Conservation (phyloP, 2,888 invertebrate species). For the Pseudococcus longispinus region DNA sequence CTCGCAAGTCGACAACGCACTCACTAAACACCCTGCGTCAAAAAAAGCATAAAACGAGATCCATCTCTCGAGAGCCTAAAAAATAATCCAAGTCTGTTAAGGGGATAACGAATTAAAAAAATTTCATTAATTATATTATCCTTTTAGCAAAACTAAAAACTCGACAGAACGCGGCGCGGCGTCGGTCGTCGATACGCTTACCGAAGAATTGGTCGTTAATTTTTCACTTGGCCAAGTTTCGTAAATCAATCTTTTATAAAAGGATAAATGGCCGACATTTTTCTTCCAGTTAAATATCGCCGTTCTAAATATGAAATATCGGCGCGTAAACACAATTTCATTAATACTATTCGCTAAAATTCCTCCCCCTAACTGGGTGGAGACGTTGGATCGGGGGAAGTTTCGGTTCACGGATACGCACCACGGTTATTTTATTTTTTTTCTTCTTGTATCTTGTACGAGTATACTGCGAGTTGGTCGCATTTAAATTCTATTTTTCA, state of each 20-base stretch:
- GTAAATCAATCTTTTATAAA: conserved; percentile 24
- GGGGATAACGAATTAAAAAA: conserved; percentile 11
- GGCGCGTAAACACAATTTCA: conserved; percentile 28
- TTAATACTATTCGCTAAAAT: conserved; percentile 30
- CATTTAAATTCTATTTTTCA: conserved; percentile 34
- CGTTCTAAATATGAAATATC: conserved; percentile 34
- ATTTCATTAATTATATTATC: conserved; percentile 19
- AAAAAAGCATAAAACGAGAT: neutral
- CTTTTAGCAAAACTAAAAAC: conserved; percentile 9
- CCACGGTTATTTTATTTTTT: neutral
- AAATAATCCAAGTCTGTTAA: neutral
- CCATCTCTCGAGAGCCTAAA: neutral
- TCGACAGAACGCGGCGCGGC: neutral
- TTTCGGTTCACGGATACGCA: neutral
- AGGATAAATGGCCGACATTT: conserved; percentile 28
- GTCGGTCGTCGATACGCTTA: neutral
- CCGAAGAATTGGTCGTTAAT: conserved; percentile 26
- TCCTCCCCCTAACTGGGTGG: neutral
- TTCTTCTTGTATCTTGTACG: neutral
- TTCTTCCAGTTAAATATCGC: conserved; percentile 31
- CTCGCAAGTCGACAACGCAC: no score
- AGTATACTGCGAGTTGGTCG: neutral
- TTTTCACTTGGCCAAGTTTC: conserved; percentile 28
- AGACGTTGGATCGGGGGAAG: neutral
- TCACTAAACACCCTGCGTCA: neutral